Base-by-base conservation (phyloP, 1,140 invertebrate genomes). In the Xylocopa sonorina region DNA sequence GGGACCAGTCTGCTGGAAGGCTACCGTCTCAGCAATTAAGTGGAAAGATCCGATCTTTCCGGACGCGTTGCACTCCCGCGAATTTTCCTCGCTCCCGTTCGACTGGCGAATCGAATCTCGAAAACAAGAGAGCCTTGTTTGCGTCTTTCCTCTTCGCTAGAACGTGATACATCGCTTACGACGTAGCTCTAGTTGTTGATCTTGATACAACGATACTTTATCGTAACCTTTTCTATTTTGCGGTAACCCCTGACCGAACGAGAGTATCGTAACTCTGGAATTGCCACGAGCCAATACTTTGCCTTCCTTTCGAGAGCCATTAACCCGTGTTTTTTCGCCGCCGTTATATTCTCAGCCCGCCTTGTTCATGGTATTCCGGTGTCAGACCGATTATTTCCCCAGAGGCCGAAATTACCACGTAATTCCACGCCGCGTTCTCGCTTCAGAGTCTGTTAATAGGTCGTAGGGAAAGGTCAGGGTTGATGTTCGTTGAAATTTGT, bases 391-490 rank as follows among this genome's bases (percentile, higher is more conserved):
- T 83, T 77, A 77, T 77, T 48, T 66, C 51, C 77, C 43, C 14
- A 41, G 72, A 62, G 73, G 51, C 43, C 53, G 29, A 66, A 83
- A 83, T 63, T 80, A 53, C 32, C 55, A 50, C 57, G 73, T 53
- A 77, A 85, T 81, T 81, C 58, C 48, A 81, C 63, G 18, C 14
- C 27, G 48, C 6, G 43, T 55, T 64, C 46, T 12, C 27, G 29
- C 32, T 24, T 29, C 46, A 58, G 41, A n/a, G 32, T 48, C n/a
- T 55, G 69, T 67, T 83, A 80, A 84, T 78, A 81, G 78, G 78
- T 73, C 78, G 57, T 50, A 63, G 29, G 78, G 46, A 74, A 85
- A 84, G 83, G 82, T 85, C 83, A 85, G 80, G 83, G 79, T 66
- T 78, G 46, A 69, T 43, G 55, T 43, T 67, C 60, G 71, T 67